Evolutionary conservation across 2,888 invertebrate genomes (phyloP).

Genomic region (Brachyopa scutellaris): DNA sequence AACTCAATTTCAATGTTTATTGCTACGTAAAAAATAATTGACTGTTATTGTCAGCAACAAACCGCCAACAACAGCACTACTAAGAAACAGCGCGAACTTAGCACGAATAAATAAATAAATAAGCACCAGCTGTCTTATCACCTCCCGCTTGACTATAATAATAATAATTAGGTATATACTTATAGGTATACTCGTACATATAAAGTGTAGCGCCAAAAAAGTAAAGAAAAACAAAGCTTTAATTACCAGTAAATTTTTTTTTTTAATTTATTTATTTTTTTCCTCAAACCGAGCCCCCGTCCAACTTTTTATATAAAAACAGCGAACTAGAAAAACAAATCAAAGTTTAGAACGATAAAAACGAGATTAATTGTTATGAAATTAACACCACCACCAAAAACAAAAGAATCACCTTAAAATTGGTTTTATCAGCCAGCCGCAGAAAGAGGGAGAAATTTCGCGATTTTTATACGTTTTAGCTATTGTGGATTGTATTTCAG

Average conservation of each 20-base stretch:
- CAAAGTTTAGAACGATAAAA: constrained; percentile 44
- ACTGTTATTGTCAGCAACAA: constrained; percentile 24
- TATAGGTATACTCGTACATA: too few relatives aligned
- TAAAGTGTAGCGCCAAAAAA: constrained; percentile 24
- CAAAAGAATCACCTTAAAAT: constrained; percentile 11
- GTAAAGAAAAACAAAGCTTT: constrained; percentile 44
- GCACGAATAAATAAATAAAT: constrained; percentile 1
- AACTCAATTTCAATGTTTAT: constrained; percentile 53
- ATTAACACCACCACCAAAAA: constrained; percentile 36
- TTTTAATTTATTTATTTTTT: constrained; percentile 1
- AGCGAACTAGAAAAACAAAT: constrained; percentile 32
- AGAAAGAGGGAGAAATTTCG: background rate
- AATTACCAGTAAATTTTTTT: constrained; percentile 28
- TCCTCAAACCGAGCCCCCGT: constrained; percentile 12
- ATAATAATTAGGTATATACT: too few relatives aligned
- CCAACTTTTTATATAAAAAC: background rate
- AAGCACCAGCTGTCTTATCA: constrained; percentile 47
- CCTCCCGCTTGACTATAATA: constrained; percentile 34
- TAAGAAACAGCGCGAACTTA: constrained; percentile 20
- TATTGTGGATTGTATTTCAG: constrained; percentile 12
- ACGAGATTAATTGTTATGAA: constrained; percentile 44
- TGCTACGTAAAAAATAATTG: constrained; percentile 52
- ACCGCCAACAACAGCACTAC: background rate
- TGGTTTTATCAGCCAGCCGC: constrained; percentile 13
- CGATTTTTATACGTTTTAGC: background rate